Evolutionary conservation across 2,797 vertebrate genomes (phyloP).

Genomic region (Sebastes hubbsi): DNA sequence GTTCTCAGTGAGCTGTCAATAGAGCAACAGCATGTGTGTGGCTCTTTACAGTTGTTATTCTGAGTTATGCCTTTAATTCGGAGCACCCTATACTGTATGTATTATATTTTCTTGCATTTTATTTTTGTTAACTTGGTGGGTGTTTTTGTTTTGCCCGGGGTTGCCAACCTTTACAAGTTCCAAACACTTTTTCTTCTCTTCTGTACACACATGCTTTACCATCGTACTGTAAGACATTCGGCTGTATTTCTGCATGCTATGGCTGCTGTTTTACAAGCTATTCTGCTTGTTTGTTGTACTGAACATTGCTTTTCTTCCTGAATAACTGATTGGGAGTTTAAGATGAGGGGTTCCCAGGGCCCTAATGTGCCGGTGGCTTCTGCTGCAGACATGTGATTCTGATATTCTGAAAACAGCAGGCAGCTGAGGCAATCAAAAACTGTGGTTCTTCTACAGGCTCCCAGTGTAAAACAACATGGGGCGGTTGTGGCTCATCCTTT

Average conservation of each 20-base stretch:
- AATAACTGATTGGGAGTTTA: neutral
- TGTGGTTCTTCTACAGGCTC: neutral
- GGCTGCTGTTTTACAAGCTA: neutral
- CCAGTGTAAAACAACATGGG: neutral
- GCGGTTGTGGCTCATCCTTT: neutral
- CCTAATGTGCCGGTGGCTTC: neutral
- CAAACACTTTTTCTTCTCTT: neutral
- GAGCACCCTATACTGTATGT: neutral
- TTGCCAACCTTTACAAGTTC: neutral
- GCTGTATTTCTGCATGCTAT: neutral
- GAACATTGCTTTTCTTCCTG: neutral
- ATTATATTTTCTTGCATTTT: neutral
- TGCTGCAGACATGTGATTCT: neutral
- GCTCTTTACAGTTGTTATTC: neutral
- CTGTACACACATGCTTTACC: neutral
- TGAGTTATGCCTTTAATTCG: neutral
- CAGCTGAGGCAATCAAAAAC: neutral
- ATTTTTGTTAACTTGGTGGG: neutral
- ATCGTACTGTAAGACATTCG: too few relatives aligned
- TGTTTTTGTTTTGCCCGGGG: neutral
- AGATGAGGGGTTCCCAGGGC: neutral
- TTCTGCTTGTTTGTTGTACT: neutral
- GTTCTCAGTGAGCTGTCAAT: neutral
- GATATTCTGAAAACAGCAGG: neutral
- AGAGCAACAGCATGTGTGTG: neutral